These are phyloP conservation scores for Tachina grossa DNA, from an alignment of 2,888 invertebrate genomes.

Conservation along the genomic window DNA sequence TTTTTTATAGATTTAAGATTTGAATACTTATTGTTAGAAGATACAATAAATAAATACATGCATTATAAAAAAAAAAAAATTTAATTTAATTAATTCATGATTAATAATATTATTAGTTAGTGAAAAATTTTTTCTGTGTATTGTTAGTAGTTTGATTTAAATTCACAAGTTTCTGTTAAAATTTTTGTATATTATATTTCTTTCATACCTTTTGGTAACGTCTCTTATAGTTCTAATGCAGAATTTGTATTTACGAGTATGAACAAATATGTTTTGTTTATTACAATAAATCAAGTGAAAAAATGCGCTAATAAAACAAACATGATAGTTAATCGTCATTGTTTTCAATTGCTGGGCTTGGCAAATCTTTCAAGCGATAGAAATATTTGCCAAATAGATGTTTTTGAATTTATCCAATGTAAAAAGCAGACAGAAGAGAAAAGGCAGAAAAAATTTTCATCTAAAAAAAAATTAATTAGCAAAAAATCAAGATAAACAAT, in stretches of 20 bases:
- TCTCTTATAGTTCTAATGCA: neutral
- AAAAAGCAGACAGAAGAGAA: neutral
- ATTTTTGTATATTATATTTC: neutral
- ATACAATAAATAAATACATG: too few relatives aligned
- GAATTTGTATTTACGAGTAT: neutral
- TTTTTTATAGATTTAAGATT: too few relatives aligned
- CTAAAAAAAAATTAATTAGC: too few relatives aligned
- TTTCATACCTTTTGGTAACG: neutral
- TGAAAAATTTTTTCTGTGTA: too few relatives aligned
- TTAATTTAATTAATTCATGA: too few relatives aligned
- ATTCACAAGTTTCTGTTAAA: neutral
- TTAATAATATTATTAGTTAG: too few relatives aligned
- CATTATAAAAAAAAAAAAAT: too few relatives aligned
- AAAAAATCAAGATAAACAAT: too few relatives aligned
- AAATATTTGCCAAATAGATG: conserved; percentile 5
- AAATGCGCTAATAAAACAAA: too few relatives aligned
- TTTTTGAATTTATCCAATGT: neutral
- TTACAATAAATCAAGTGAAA: conserved; percentile 14
- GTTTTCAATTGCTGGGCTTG: neutral
- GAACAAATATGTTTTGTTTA: neutral
- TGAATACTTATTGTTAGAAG: too few relatives aligned
- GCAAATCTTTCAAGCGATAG: conserved; percentile 1
- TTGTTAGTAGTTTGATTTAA: neutral
- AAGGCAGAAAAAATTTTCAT: neutral
- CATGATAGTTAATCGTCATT: conserved; percentile 16